phyloP scores from a whole-genome alignment of 2,113 vertebrate genomes.

The Ptilorrhoa leucosticta region DNA sequence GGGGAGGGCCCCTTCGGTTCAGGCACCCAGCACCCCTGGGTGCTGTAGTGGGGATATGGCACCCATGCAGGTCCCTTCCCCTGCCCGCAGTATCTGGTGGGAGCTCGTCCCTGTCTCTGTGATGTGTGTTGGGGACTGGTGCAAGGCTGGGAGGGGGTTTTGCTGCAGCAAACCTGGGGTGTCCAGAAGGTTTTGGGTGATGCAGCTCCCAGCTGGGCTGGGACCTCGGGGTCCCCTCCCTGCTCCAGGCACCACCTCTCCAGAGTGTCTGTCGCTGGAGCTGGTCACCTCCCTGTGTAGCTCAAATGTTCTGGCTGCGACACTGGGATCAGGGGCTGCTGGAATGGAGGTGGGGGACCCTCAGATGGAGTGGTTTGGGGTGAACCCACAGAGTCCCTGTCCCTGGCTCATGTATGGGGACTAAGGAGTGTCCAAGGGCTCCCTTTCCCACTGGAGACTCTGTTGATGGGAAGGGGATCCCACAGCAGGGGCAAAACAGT shows the following conservation, averaged over 20 bases:
- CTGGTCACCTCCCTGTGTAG: not conserved
- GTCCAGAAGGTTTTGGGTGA: not conserved
- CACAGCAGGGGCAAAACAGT: not conserved
- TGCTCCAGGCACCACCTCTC: too few relatives aligned
- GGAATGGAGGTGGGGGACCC: not conserved
- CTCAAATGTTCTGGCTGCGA: accelerated
- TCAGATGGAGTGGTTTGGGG: too few relatives aligned
- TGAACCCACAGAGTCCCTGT: not conserved
- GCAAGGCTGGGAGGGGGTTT: not conserved
- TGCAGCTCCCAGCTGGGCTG: not conserved
- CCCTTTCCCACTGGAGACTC: not conserved
- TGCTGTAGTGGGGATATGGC: accelerated
- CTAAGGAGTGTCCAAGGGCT: not conserved
- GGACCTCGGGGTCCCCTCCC: too few relatives aligned
- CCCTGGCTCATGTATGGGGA: not conserved
- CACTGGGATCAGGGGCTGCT: not conserved
- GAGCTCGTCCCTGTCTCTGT: not conserved
- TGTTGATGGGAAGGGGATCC: accelerated
- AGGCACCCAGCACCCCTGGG: not conserved
- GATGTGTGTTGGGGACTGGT: not conserved
- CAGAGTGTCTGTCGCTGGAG: not conserved
- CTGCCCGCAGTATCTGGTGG: not conserved
- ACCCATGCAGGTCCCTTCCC: not conserved
- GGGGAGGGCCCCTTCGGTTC: accelerated
- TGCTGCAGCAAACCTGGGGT: not conserved